Evolutionary conservation across 2,113 vertebrate species (phyloP).

Genomic region (Datnioides undecimradiatus): DNA sequence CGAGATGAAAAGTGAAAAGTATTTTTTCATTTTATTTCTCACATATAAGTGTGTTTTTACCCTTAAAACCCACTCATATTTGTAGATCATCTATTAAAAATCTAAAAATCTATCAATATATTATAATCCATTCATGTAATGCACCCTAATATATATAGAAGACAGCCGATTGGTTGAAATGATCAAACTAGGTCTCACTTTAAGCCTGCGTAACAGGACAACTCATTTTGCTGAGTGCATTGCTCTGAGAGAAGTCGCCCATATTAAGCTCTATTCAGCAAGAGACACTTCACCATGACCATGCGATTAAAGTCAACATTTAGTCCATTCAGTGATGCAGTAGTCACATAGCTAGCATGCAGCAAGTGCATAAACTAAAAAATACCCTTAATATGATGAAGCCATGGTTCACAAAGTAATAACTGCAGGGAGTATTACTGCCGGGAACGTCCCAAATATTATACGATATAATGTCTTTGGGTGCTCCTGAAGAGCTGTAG

Average conservation of each 20-base stretch:
- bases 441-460: constrained; percentile 25
- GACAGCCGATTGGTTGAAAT: background rate
- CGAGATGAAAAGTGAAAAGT: background rate
- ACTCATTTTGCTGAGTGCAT: background rate
- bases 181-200: background rate
- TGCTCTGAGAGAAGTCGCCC: background rate
- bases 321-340: background rate
- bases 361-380: background rate
- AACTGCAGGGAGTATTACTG: constrained; percentile 9
- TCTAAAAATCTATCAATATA: background rate
- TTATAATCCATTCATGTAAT: background rate
- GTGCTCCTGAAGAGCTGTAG: constrained; percentile 19
- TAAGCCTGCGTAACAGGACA: background rate
- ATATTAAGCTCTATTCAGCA: background rate
- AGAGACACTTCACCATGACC: background rate
- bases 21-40: background rate
- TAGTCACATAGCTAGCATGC: background rate
- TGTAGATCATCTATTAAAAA: background rate
- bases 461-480: constrained; percentile 5
- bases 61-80: background rate
- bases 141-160: background rate
- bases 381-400: constrained; percentile 2
- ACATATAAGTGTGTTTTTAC: background rate
- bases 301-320: background rate
- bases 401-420: constrained; percentile 11